These are phyloP conservation scores for Spea bombifrons DNA, from an alignment of 2,113 vertebrate species.

Conservation along the genomic window DNA sequence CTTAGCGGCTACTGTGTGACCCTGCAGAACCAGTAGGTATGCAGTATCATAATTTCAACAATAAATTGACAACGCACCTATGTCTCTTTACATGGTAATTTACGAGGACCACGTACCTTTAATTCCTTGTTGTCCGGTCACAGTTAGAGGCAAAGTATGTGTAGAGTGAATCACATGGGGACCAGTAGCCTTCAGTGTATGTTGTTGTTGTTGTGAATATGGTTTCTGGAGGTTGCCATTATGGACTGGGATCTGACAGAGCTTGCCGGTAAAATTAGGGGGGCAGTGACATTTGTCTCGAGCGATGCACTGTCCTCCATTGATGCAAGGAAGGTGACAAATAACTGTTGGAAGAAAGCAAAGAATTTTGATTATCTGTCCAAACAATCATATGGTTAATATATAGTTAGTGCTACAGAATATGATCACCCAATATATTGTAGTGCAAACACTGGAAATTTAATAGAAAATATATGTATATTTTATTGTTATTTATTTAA, in stretches of 20 bases:
- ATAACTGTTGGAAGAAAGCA: conserved; percentile 76
- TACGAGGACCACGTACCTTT: conserved; percentile 70
- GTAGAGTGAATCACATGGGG: conserved; percentile 86
- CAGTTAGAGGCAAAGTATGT: conserved; percentile 89
- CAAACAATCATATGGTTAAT: too few species aligned
- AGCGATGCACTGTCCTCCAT: conserved; percentile 90
- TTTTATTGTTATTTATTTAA: too few species aligned
- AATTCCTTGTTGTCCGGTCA: conserved; percentile 80
- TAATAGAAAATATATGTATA: too few species aligned
- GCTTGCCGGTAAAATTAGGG: conserved; percentile 91
- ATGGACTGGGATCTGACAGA: conserved; percentile 87
- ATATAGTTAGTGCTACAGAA: too few species aligned
- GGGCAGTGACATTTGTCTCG: conserved; percentile 96
- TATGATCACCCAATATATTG: too few species aligned
- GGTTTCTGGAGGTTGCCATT: conserved; percentile 64
- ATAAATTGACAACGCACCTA: too few species aligned
- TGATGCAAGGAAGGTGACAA: conserved; percentile 96
- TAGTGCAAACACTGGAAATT: too few species aligned
- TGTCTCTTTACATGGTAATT: too few species aligned
- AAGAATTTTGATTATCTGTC: not conserved
- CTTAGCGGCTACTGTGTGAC: too few species aligned
- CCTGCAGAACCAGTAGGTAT: too few species aligned
- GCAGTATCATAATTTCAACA: too few species aligned
- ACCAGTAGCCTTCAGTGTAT: conserved; percentile 66
- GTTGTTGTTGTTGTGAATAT: conserved; percentile 68